These are phyloP conservation scores for Dicycla oo DNA, from an alignment of 2,888 invertebrate genomes.

Conservation along the genomic window DNA sequence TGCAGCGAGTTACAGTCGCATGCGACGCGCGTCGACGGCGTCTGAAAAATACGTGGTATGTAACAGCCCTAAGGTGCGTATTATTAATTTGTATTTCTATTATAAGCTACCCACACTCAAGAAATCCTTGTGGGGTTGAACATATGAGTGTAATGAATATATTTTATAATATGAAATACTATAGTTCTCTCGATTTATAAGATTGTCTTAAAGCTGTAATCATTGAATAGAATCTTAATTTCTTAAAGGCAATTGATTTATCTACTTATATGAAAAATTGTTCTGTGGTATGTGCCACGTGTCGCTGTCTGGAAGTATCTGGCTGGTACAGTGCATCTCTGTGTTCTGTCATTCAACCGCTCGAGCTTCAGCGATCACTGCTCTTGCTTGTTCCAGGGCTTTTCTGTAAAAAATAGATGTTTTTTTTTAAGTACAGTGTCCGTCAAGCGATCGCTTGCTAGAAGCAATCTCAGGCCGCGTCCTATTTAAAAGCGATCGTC, in stretches of 20 bases:
- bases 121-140: not conserved
- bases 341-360: constrained; percentile 71
- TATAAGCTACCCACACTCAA: not conserved
- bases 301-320: not conserved
- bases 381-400: constrained; percentile 83
- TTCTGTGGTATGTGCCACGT: not conserved
- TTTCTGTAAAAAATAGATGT: constrained; percentile 73
- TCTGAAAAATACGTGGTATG: too few relatives aligned
- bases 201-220: constrained; percentile 22
- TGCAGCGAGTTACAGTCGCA: too few relatives aligned
- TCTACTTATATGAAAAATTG: not conserved
- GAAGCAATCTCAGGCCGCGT: too few relatives aligned
- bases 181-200: constrained; percentile 1
- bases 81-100: not conserved
- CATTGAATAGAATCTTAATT: constrained; percentile 3
- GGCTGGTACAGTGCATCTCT: not conserved
- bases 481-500: too few relatives aligned
- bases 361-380: constrained; percentile 81
- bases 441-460: too few relatives aligned
- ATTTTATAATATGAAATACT: constrained; percentile 1
- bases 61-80: too few relatives aligned
- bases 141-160: not conserved
- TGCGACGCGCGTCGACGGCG: too few relatives aligned
- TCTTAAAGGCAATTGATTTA: not conserved
- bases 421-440: not conserved